Percentiles rank a stretch among this genome's conserved stretches.
Evolutionary conservation across 1,140 invertebrate genomes (phyloP).

Genomic region (Pseudomyrmex concolor): DNA sequence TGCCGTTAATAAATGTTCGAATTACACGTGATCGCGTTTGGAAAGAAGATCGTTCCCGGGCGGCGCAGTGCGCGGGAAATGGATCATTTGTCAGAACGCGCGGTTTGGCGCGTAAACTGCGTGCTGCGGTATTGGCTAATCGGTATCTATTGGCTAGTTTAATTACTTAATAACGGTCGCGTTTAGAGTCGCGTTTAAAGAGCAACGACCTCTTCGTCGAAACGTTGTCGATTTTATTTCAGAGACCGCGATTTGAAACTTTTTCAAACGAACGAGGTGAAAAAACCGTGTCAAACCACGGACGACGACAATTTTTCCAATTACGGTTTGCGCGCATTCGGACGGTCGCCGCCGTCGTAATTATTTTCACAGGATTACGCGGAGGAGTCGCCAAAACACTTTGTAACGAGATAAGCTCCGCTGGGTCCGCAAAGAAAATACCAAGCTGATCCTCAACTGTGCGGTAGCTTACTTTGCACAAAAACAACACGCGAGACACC

Average conservation of each 20-base stretch:
- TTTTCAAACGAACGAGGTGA: not conserved
- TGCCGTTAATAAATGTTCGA: not conserved
- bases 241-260: not conserved
- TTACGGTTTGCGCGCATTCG: not conserved
- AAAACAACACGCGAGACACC: slow-evolving; percentile 62
- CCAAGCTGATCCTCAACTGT: slow-evolving; percentile 61
- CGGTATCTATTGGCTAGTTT: slow-evolving; percentile 16
- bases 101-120: slow-evolving; percentile 23
- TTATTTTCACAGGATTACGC: slow-evolving; percentile 71
- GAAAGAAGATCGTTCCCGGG: not conserved
- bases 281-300: not conserved
- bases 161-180: slow-evolving; percentile 39
- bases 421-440: slow-evolving; percentile 70
- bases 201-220: not conserved
- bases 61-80: too few relatives aligned
- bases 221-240: slow-evolving; percentile 14
- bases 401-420: slow-evolving; percentile 69
- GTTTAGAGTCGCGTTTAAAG: not conserved
- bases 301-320: slow-evolving; percentile 12
- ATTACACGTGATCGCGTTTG: not conserved
- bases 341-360: slow-evolving; percentile 28
- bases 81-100: slow-evolving; percentile 20
- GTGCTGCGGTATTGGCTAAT: slow-evolving; percentile 41
- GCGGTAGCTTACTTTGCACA: slow-evolving; percentile 66
- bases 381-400: slow-evolving; percentile 62